phyloP scores from a whole-genome alignment of 1,140 invertebrate species.

The Anagrus nilaparvatae region DNA sequence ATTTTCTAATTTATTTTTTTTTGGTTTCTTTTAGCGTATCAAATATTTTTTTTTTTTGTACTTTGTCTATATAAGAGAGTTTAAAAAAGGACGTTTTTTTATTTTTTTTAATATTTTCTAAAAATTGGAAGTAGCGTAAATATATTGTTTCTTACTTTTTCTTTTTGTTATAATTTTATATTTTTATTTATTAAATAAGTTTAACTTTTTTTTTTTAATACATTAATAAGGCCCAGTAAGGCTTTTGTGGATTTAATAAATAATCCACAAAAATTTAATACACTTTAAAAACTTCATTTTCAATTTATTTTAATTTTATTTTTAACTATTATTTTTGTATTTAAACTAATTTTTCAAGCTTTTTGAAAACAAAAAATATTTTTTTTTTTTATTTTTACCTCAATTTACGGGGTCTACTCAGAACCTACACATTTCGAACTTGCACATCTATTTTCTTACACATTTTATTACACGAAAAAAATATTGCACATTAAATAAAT shows the following conservation, averaged over 20 bases:
- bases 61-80: background rate
- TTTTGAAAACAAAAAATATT: too few species aligned
- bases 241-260: conserved; percentile 39
- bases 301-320: background rate
- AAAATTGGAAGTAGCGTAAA: conserved; percentile 35
- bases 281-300: conserved; percentile 29
- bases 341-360: too few species aligned
- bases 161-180: conserved; percentile 28
- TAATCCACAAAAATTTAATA: conserved; percentile 39
- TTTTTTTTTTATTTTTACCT: conserved; percentile 10
- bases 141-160: conserved; percentile 29
- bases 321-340: background rate
- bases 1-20: conserved; percentile 16
- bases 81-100: conserved; percentile 11
- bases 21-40: conserved; percentile 11
- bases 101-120: background rate
- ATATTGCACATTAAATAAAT: too few species aligned
- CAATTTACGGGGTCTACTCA: too few species aligned
- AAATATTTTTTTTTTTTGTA: background rate
- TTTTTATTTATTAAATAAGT: conserved; percentile 38
- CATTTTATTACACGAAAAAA: too few species aligned
- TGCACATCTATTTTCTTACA: too few species aligned
- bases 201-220: too few species aligned
- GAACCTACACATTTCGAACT: too few species aligned
- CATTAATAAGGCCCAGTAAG: conserved; percentile 45